Percentiles rank a stretch among this genome's conserved stretches.
Conservation (phyloP, 2,888 invertebrate genomes). For the Chromoteleia sp. region DNA sequence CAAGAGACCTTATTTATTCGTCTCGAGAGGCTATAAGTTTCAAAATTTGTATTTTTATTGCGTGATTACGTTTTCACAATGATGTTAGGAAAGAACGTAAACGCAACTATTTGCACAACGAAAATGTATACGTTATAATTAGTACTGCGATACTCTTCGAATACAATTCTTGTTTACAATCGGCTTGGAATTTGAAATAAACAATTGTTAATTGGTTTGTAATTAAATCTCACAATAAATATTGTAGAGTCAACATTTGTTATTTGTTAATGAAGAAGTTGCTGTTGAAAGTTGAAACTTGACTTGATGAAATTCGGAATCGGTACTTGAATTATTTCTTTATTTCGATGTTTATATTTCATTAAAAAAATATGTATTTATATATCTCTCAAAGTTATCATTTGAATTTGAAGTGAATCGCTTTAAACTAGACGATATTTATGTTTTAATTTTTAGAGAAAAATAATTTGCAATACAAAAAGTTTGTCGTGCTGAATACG, state of each 20-base stretch:
- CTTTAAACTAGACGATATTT: too few species aligned
- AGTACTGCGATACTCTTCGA: not conserved
- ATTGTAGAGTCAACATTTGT: not conserved
- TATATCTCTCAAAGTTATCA: too few species aligned
- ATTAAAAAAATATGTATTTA: too few species aligned
- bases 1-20: constrained; percentile 3
- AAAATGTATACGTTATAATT: not conserved
- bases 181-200: not conserved
- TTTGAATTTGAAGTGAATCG: too few species aligned
- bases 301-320: too few species aligned
- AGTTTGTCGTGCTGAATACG: too few species aligned
- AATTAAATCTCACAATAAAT: not conserved
- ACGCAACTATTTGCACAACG: not conserved
- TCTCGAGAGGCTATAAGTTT: constrained; percentile 3
- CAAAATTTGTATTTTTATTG: constrained; percentile 35
- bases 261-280: not conserved
- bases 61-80: constrained; percentile 20
- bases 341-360: too few species aligned
- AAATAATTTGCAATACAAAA: too few species aligned
- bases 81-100: not conserved
- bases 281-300: too few species aligned
- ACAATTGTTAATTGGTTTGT: not conserved
- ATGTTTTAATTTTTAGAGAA: too few species aligned
- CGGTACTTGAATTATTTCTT: too few species aligned
- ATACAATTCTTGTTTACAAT: not conserved